Conservation (phyloP, 2,113 vertebrate species). For the Stomatorhinus ivindoensis region DNA sequence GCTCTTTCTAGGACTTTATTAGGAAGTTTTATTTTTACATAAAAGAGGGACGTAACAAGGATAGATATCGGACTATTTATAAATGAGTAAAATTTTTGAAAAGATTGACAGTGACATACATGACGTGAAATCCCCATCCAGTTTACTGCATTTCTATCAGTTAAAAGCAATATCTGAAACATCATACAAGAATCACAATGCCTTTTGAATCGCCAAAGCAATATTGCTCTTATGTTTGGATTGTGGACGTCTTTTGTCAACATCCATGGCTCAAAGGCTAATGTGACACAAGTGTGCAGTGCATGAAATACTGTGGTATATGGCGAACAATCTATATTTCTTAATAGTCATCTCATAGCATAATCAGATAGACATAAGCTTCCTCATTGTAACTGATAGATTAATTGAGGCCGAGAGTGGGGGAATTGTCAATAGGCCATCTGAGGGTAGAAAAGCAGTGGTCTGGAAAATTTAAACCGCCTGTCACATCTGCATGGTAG, state of each 20-base stretch:
- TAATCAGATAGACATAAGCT: not conserved
- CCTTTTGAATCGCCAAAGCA: not conserved
- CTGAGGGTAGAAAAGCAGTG: not conserved
- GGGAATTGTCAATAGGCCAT: not conserved
- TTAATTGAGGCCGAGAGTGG: constrained; percentile 9
- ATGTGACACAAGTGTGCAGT: not conserved
- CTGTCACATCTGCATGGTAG: constrained; percentile 6
- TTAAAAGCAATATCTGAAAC: not conserved
- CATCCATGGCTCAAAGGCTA: not conserved
- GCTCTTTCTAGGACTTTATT: not conserved
- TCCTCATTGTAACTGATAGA: not conserved
- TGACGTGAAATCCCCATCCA: not conserved
- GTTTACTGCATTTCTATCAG: not conserved
- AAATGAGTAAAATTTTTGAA: not conserved
- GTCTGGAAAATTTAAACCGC: not conserved
- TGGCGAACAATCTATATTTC: not conserved
- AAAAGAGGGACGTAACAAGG: not conserved
- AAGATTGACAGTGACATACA: not conserved
- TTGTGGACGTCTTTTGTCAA: not conserved
- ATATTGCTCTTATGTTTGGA: not conserved
- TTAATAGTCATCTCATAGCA: not conserved
- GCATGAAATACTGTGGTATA: not conserved
- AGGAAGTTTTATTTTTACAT: not conserved
- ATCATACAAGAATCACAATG: not conserved
- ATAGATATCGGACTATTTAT: not conserved